Conservation (phyloP, 1,140 invertebrate species). For the Notospermus geniculatus region DNA sequence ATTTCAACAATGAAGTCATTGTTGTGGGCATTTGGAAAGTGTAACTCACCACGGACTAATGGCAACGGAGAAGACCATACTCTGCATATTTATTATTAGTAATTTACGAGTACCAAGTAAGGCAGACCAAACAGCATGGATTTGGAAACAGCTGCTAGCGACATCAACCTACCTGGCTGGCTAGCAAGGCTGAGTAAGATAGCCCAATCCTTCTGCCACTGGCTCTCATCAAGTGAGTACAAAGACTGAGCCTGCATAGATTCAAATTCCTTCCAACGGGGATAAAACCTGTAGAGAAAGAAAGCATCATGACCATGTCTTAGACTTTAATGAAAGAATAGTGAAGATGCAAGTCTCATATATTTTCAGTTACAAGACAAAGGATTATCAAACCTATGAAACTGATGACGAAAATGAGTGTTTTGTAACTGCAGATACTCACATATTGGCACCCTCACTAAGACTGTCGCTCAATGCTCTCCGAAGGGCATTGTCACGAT, state of each 20-base stretch:
- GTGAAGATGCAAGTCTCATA: background rate
- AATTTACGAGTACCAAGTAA: background rate
- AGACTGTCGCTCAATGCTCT: constrained; percentile 83
- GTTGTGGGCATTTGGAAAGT: too few relatives aligned
- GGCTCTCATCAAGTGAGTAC: constrained; percentile 58
- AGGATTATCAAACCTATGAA: too few relatives aligned
- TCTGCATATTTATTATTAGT: too few relatives aligned
- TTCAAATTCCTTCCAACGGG: constrained; percentile 91
- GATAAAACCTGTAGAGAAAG: constrained; percentile 71
- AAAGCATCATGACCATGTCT: background rate
- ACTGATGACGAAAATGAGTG: too few relatives aligned
- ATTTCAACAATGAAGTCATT: too few relatives aligned
- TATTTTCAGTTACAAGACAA: too few relatives aligned
- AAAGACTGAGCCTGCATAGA: constrained; percentile 70
- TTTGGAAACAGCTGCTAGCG: background rate
- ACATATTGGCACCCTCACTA: constrained; percentile 77
- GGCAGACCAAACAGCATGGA: background rate
- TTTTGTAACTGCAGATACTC: constrained; percentile 54
- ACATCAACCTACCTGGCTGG: constrained; percentile 67
- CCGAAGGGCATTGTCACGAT: constrained; percentile 83
- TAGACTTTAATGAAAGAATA: too few relatives aligned
- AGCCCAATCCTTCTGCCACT: constrained; percentile 92
- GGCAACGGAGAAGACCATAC: too few relatives aligned
- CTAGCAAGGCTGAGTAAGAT: constrained; percentile 79
- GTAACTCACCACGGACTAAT: too few relatives aligned